phyloP scores from a whole-genome alignment of 2,888 invertebrate genomes.

The Leptogaster cylindrica region DNA sequence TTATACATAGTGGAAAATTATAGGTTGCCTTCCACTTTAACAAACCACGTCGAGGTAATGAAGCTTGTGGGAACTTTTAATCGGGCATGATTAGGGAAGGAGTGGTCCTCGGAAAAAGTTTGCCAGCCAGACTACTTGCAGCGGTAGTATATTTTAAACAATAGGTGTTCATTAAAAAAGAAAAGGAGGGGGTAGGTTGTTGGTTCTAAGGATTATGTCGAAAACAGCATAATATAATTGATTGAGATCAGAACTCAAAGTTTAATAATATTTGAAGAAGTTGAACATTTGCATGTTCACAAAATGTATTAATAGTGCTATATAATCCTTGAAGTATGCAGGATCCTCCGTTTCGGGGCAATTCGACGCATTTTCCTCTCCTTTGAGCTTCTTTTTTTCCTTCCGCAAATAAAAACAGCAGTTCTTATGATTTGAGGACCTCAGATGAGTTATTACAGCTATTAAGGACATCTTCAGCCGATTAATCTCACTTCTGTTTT shows the following conservation, averaged over 20 bases:
- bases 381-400: no score
- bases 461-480: conserved; percentile 2
- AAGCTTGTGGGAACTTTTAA: neutral
- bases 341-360: no score
- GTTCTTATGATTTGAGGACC: neutral
- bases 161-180: no score
- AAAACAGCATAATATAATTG: neutral
- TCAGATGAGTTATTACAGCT: neutral
- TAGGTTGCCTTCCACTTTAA: neutral
- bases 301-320: no score
- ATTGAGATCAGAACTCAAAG: neutral
- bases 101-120: neutral
- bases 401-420: no score
- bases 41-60: neutral
- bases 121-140: neutral
- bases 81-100: neutral
- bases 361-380: neutral
- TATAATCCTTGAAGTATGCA: neutral
- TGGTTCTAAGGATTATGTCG: no score
- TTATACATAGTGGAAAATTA: no score
- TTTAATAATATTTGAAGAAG: no score
- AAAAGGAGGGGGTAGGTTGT: no score
- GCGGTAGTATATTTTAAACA: no score
- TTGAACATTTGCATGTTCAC: no score
- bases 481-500: neutral